Evolutionary conservation across 2,797 vertebrate species (phyloP).

Genomic region (Lithobates sylvaticus): DNA sequence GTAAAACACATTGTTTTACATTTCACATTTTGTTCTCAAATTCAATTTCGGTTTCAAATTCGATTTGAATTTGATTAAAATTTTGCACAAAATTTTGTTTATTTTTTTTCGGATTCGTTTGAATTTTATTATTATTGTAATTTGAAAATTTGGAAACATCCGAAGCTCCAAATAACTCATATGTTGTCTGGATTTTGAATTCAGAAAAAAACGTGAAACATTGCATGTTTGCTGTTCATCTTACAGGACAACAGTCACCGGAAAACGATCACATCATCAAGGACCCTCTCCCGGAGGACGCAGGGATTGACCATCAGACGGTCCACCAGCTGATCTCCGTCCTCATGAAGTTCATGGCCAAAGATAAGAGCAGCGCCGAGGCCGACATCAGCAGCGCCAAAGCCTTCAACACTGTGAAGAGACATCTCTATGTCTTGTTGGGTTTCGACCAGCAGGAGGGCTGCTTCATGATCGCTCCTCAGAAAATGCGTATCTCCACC

Average conservation of each 20-base stretch:
- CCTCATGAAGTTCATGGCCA: slow-evolving; percentile 99
- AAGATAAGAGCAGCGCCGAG: slow-evolving; percentile 95
- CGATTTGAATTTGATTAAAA: too few relatives aligned
- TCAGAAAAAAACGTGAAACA: too few relatives aligned
- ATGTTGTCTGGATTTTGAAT: too few relatives aligned
- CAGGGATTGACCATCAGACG: slow-evolving; percentile 97
- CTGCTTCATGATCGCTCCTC: slow-evolving; percentile 98
- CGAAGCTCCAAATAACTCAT: too few relatives aligned
- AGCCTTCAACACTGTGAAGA: slow-evolving; percentile 97
- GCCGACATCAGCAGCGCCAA: slow-evolving; percentile 96
- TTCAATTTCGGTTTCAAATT: too few relatives aligned
- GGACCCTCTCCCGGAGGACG: slow-evolving; percentile 94
- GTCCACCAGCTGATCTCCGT: slow-evolving; percentile 98
- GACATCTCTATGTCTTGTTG: slow-evolving; percentile 93
- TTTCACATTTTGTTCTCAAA: too few relatives aligned
- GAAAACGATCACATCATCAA: slow-evolving; percentile 91
- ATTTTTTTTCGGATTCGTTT: too few relatives aligned
- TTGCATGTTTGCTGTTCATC: not conserved
- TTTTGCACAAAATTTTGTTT: too few relatives aligned
- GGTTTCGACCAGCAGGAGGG: slow-evolving; percentile 98
- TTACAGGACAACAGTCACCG: slow-evolving; percentile 84
- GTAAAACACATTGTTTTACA: too few relatives aligned
- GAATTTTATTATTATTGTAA: too few relatives aligned
- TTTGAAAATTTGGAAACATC: too few relatives aligned
- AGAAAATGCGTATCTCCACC: slow-evolving; percentile 97